phyloP scores from a whole-genome alignment of 2,888 invertebrate genomes.

The Drosophila ustulata region DNA sequence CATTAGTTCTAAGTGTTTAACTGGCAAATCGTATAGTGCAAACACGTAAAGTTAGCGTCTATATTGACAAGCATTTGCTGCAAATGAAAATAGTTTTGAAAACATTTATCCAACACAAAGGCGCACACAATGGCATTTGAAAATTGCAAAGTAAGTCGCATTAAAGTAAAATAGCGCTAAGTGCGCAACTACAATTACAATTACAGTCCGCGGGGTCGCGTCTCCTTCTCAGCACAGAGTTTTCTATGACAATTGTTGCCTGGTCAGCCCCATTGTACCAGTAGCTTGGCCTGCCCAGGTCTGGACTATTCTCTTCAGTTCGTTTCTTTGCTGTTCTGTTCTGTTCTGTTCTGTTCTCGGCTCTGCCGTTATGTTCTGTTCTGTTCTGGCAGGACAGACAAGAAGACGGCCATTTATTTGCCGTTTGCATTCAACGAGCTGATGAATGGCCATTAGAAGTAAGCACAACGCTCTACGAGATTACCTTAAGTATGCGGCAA shows the following conservation, averaged over 20 bases:
- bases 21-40: conserved; percentile 13
- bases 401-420: conserved; percentile 68
- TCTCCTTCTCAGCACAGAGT: conserved; percentile 45
- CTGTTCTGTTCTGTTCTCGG: conserved; percentile 9
- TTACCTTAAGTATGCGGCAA: conserved; percentile 80
- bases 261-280: conserved; percentile 65
- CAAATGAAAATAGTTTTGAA: conserved; percentile 69
- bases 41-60: conserved; percentile 11
- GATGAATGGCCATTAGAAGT: conserved; percentile 80
- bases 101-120: conserved; percentile 68
- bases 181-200: conserved; percentile 69
- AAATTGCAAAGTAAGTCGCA: conserved; percentile 57
- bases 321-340: conserved; percentile 8
- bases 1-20: conserved; percentile 15
- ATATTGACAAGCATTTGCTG: conserved; percentile 49
- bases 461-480: conserved; percentile 73
- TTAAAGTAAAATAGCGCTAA: conserved; percentile 76
- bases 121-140: conserved; percentile 57
- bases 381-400: conserved; percentile 13
- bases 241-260: conserved; percentile 75
- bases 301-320: conserved; percentile 4
- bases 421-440: conserved; percentile 79
- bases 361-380: conserved; percentile 15
- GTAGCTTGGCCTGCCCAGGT: conserved; percentile 15
- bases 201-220: conserved; percentile 51